Evolutionary conservation across 2,888 invertebrate species (phyloP), one percentile per base, ranked within the genome.

Genomic region (Rapana venosa): DNA sequence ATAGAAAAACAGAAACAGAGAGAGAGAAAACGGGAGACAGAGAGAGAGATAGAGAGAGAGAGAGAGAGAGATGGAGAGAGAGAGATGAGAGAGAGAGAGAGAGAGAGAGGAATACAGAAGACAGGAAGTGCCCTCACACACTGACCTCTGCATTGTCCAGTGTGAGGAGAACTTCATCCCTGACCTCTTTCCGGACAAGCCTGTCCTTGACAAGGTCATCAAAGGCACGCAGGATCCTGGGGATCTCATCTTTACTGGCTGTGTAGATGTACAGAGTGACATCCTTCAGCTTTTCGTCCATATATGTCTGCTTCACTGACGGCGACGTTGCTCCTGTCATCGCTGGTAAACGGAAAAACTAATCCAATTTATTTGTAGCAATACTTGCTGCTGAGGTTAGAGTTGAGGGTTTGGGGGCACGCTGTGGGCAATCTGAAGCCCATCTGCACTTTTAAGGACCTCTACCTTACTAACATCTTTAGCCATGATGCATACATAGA

Each of bases 201-300:
- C 56, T 77, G 1, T 88, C 81, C 35, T 58, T 56, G 17, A 88
- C 88, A 32, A 88, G 61, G 15, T 88, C 81, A 35, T 61, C 81
- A 47, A 88, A 83, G 58, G 56, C 32, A 0, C 32, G 58, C 8
- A 88, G 79, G 35, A 79, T 56, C 26, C 2, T 11, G 61, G 22
- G 61, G 56, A 88, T 66, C 6, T 56, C 47, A 1, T 26, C 22
- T 56, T 20, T 17, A 11, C n/a, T 79, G 30, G 30, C 88, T 36
- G 79, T 61, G 81, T 88, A 88, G 61, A 88, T 58, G 79, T 79
- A 88, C 22, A 88, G 61, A n/a, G 77, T 88, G 56, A 35, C 81
- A 0, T 88, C 61, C 4, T 35, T 70, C 20, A 56, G 35, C 1
- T 36, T 77, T 6, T 22, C 15, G 11, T 8, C 22, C n/a, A 20